Base-by-base conservation (phyloP, 2,113 vertebrate genomes). In the Pachypanchax playfairii region DNA sequence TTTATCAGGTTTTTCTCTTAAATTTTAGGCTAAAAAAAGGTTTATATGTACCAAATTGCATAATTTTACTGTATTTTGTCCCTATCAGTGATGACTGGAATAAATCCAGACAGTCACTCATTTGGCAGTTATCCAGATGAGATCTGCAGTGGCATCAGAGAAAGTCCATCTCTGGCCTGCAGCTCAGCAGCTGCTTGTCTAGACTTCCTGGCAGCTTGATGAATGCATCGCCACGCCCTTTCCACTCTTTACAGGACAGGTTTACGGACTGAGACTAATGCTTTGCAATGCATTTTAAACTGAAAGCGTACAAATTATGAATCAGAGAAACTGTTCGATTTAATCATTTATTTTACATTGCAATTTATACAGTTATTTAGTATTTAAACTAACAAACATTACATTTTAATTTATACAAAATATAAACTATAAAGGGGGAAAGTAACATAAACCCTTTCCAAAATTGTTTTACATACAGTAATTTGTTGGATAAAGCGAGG, bases 351-450 rank as follows among this genome's bases (percentile, higher is more conserved):
- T 90, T 90, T 56, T 84, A 91, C 86, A 88, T 78, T 52, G 18
- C 83, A 25, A 78, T 83, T 86, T 85, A 41, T 71, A n/a, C n/a
- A n/a, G 84, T 59, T 66, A 73, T 74, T 41, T 49, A 73, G 67
- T 73, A 85, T 50, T 72, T 70, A 78, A 88, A 80, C 64, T 81
- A 83, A 84, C 80, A 82, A 82, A 81, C 82, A 86, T 61, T 85
- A 83, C 77, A 80, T 84, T 83, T 75, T 33, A 42, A 87, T 86
- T 82, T 87, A 85, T 90, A 91, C 87, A 92, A 91, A 92, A 91
- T 90, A 90, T 87, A 88, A 89, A 83, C 85, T 87, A 84, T 85
- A 77, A 77, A 65, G 59, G 70, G 70, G 67, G 38, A 56, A 50
- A 83, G 75, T 67, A 84, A 85, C 70, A 70, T 60, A 53, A 70